phyloP scores from a whole-genome alignment of 2,888 invertebrate species.

The Caenorhabditis doughertyi region DNA sequence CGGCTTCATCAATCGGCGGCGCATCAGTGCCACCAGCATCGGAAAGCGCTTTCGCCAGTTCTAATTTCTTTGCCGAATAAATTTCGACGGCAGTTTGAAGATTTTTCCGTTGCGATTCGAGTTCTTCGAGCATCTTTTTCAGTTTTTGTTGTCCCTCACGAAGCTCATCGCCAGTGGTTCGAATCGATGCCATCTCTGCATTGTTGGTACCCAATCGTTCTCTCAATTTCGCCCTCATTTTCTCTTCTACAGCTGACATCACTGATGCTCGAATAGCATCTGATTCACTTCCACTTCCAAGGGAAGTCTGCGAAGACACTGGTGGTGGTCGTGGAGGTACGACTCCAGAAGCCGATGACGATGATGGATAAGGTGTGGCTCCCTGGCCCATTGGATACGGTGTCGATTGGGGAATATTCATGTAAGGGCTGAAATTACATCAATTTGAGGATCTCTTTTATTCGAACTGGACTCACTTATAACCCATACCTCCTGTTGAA shows the following conservation, averaged over 20 bases:
- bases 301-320: slow-evolving; percentile 32
- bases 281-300: slow-evolving; percentile 89
- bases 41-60: slow-evolving; percentile 90
- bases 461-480: slow-evolving; percentile 65
- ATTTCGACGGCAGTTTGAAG: slow-evolving; percentile 68
- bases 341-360: neutral
- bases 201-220: slow-evolving; percentile 89
- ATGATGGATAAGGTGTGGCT: slow-evolving; percentile 36
- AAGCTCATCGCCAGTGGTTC: slow-evolving; percentile 91
- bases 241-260: slow-evolving; percentile 95
- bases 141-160: slow-evolving; percentile 84
- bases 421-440: slow-evolving; percentile 64
- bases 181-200: slow-evolving; percentile 92
- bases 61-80: slow-evolving; percentile 89
- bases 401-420: slow-evolving; percentile 59
- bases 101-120: slow-evolving; percentile 75
- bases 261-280: slow-evolving; percentile 96
- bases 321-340: slow-evolving; percentile 68
- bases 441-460: no score
- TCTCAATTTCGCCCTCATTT: slow-evolving; percentile 90
- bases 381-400: slow-evolving; percentile 59
- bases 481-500: slow-evolving; percentile 50
- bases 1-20: slow-evolving; percentile 87
- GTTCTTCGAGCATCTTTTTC: slow-evolving; percentile 73
- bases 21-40: slow-evolving; percentile 85